Evolutionary conservation across 2,113 vertebrate species (phyloP), one percentile per base, ranked within the genome.

Genomic region (Phrynosoma platyrhinos): DNA sequence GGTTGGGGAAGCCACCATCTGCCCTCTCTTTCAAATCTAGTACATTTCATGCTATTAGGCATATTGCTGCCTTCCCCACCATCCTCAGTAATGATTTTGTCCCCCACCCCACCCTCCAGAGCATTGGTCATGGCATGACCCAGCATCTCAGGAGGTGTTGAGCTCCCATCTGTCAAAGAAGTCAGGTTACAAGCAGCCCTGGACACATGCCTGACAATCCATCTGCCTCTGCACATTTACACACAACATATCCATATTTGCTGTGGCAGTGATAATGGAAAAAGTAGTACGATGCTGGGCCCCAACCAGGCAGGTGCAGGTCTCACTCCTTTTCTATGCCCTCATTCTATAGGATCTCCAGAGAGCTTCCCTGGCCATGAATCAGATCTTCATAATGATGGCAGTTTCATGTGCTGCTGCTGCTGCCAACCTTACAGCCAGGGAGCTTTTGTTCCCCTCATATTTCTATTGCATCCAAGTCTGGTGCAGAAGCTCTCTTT

Each of bases 121-220:
- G 66, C 82, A 86, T 68, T 69, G 84, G 75, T 69, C 40, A 9
- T 42, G 81, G 83, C 64, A 88, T 86, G 76, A 86, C 47, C 87
- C 81, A 55, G 30, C 87, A 75, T 71, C 62, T 69, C n/a, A 53
- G 27, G 80, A 88, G 20, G 36, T 20, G 40, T 32, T 30, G 72
- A 30, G 62, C 47, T 88, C 81, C 87, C 87, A 88, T 88, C 87
- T 88, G 87, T 83, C 87, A 83, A 83, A 78, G 87, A 72, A 68
- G 74, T 77, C 74, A 83, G 87, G 81, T 88, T 88, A 77, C 81
- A 69, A 58, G 87, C 10, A 83, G 62, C 47, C 25, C 62, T 69
- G 64, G 64, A 69, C 77, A 68, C 68, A 76, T 12, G 55, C 58
- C 79, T 66, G 30, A 40, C n/a, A 88, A 78, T 88, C 87, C 87